Percentiles rank a stretch among this genome's conserved stretches.
phyloP scores from a whole-genome alignment of 53 echinoderm and acorn worm genomes.

The Arbacia lixula region DNA sequence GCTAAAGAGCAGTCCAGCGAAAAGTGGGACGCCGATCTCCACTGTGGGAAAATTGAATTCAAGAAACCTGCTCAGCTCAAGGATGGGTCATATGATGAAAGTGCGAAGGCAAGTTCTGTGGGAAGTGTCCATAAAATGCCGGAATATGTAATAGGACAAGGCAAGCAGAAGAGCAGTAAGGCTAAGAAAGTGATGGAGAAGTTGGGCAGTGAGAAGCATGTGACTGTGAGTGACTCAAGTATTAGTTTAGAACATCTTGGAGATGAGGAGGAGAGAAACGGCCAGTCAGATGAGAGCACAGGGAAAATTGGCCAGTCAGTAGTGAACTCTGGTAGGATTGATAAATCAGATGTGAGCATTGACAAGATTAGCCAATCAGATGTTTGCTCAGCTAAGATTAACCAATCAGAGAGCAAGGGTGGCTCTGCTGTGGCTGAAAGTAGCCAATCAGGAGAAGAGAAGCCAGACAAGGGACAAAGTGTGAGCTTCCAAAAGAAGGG shows the following conservation, averaged over 20 bases:
- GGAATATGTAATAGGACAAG: constrained; percentile 73
- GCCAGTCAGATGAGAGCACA: constrained; percentile 5
- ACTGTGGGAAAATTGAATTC: constrained; percentile 63
- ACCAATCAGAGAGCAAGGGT: not conserved
- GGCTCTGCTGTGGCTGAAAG: not conserved
- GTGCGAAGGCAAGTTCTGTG: constrained; percentile 3
- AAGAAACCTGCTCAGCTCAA: constrained; percentile 57
- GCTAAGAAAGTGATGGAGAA: not conserved
- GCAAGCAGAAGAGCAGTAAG: constrained; percentile 31
- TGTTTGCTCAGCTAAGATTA: not conserved
- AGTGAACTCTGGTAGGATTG: not conserved
- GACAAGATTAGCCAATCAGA: not conserved
- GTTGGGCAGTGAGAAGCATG: not conserved
- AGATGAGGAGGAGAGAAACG: constrained; percentile 34
- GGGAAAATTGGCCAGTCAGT: constrained; percentile 30
- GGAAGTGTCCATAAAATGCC: constrained; percentile 77
- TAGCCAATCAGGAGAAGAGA: not conserved
- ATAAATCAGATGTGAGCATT: constrained; percentile 12
- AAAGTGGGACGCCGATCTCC: constrained; percentile 37
- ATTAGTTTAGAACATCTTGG: constrained; percentile 57
- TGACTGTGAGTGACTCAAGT: not conserved
- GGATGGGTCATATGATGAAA: not conserved
- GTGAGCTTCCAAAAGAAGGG: constrained; percentile 32
- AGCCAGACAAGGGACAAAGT: not conserved
- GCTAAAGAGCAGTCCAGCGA: not conserved